Evolutionary conservation across 2,113 vertebrate genomes (phyloP), one percentile per base, ranked within the genome.

Genomic region (Apodemus speciosus): DNA sequence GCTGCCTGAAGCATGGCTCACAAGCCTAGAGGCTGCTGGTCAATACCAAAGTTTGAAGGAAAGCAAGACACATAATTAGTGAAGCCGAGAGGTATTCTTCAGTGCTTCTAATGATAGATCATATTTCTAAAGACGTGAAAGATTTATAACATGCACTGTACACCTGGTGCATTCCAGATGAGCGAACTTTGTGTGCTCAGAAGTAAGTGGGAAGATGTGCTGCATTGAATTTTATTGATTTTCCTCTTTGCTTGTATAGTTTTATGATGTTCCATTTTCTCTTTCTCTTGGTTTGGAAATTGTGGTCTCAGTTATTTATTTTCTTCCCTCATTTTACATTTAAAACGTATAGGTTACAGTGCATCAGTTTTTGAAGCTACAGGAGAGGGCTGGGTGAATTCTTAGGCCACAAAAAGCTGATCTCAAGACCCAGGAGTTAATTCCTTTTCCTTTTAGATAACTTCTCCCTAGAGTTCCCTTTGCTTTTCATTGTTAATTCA

Each of bases 211-310:
- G 64, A 93, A 97, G 94, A 96, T 96, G 91, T 87, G 96, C 95
- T 94, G 95, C 94, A 72, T 76, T 97, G 96, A 95, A 95, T 97
- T 97, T 97, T 97, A 97, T 96, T 97, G 95, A 96, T 97, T 97
- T 97, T 91, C 64, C 68, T 94, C 89, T 96, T 97, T 96, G 97
- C 96, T 97, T 97, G 91, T 96, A 95, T 97, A 97, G 95, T 97
- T 97, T 97, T 97, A 97, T 95, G 96, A 95, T 97, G 96, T 96
- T 95, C 95, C 91, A 95, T 97, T 96, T 97, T 96, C 93, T 89
- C 68, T 96, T 97, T 97, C 90, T 84, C 88, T 95, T 94, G 85
- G 81, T 94, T 97, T 97, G 95, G 89, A 97, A 97, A 95, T 83
- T 95, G 60, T 92, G 85, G 85, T 60, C 69, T 92, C 62, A n/a